Base-by-base conservation (phyloP, 2,888 invertebrate species). In the Drosophila siamana region DNA sequence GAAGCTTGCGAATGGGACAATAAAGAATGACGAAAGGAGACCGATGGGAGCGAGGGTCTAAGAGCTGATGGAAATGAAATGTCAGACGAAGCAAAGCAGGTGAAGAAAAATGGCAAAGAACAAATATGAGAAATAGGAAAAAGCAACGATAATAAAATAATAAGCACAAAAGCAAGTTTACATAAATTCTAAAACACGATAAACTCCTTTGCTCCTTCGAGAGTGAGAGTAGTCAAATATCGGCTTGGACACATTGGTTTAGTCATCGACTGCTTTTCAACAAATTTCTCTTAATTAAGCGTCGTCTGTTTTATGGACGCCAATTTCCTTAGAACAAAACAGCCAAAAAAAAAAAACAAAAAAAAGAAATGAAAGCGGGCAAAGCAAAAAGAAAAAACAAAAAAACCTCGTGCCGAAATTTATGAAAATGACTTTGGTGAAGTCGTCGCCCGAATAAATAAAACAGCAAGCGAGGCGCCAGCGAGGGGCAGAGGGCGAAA, bases 341-440 rank as follows among this genome's bases (percentile, higher is more conserved):
- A 67, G 62, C 52, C 43, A 33, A 65, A 66, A 57, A 22, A 26
- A 47, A 48, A 63, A 71, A 68, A 65, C 57, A 41, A 52, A 48
- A 51, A 68, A 57, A 22, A 26, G 47, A 40, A 57, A 57, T 64
- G 46, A 26, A 26, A 46, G 13, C 40, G 5, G 36, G 1, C 43
- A 71, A 68, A 65, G 54, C 24, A 62, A 41, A 52, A 48, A 1
- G 19, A 47, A 48, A 63, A 71, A 68, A 65, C 57, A 41, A 52
- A 48, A 51, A 68, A 48, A 76, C 68, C 69, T 76, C 59, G 60
- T 60, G 63, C 60, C 50, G 52, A 79, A 80, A 87, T 88, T 85
- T 85, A 85, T 88, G 89, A 88, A 85, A 86, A 88, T 82, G 69
- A 81, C 87, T 84, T 84, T 68, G 67, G 64, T 68, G 63, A 67